These are phyloP conservation scores for Leiothrix lutea DNA, from an alignment of 2,113 vertebrate genomes.

Conservation along the genomic window DNA sequence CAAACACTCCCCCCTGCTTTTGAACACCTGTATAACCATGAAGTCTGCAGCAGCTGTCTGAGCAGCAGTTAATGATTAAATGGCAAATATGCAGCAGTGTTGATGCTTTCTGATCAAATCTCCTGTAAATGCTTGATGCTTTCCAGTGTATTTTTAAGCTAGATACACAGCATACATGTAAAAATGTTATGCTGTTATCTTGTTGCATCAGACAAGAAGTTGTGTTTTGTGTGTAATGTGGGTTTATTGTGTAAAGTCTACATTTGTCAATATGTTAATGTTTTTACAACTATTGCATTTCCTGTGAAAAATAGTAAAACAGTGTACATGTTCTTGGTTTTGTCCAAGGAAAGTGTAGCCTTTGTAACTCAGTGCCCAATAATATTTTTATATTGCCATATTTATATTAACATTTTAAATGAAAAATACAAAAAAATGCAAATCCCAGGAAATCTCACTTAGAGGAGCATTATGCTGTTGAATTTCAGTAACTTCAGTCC, in stretches of 20 bases:
- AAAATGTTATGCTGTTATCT: not conserved
- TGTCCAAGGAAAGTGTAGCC: not conserved
- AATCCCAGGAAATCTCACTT: not conserved
- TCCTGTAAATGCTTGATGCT: not conserved
- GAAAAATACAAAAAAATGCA: not conserved
- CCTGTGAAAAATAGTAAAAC: not conserved
- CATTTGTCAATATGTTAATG: not conserved
- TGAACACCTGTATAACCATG: constrained; percentile 15
- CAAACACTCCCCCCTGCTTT: not conserved
- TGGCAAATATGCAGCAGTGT: not conserved
- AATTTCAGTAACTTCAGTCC: not conserved
- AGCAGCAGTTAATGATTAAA: constrained; percentile 11
- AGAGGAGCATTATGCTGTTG: not conserved
- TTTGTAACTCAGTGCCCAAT: not conserved
- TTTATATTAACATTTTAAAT: not conserved
- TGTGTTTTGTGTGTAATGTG: not conserved
- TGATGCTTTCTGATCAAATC: not conserved
- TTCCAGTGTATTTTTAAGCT: not conserved
- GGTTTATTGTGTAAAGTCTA: not conserved
- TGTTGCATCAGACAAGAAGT: not conserved
- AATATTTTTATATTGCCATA: not conserved
- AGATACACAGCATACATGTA: not conserved
- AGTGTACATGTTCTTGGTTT: not conserved
- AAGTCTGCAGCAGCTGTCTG: not conserved
- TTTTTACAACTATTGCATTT: not conserved